A percentile compares a stretch with the other conserved stretches of the same genome.
These are phyloP conservation scores for Phrynocephalus guinanensis DNA, from an alignment of 2,797 vertebrate genomes.

Conservation along the genomic window DNA sequence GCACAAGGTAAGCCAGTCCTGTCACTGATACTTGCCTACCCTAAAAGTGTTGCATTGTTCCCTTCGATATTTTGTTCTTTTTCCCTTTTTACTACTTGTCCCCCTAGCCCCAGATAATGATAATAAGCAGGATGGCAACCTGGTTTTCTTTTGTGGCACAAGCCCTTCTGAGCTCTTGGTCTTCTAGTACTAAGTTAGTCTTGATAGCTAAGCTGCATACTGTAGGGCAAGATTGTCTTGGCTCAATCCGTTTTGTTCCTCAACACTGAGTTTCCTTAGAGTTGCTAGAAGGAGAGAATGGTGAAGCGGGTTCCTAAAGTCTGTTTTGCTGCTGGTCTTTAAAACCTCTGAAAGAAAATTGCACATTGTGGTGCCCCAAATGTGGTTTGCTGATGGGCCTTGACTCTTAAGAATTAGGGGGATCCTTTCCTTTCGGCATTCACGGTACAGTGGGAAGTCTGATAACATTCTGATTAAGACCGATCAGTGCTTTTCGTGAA, in stretches of 20 bases:
- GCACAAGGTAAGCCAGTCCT: too few species aligned
- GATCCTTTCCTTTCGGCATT: background rate
- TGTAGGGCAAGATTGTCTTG: background rate
- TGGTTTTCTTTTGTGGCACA: constrained; percentile 10
- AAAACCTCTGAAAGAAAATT: background rate
- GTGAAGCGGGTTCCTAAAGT: background rate
- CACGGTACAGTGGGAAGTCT: background rate
- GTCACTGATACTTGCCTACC: too few species aligned
- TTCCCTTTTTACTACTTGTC: background rate
- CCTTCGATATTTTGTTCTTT: background rate
- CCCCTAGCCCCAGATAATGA: background rate
- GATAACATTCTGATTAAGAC: background rate
- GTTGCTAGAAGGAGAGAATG: background rate
- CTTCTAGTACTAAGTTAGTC: background rate
- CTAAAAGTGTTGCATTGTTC: background rate
- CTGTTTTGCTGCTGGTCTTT: background rate
- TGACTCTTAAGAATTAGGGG: background rate
- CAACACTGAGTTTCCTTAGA: too few species aligned
- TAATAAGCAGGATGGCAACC: constrained; percentile 4
- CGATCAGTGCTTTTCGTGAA: background rate
- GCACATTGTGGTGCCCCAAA: background rate
- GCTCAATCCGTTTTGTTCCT: background rate
- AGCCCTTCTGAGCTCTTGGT: background rate
- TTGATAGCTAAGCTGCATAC: constrained; percentile 1
- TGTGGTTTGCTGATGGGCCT: background rate